These are phyloP conservation scores for Chelonoidis abingdonii DNA, from an alignment of 2,113 vertebrate genomes.

Conservation along the genomic window DNA sequence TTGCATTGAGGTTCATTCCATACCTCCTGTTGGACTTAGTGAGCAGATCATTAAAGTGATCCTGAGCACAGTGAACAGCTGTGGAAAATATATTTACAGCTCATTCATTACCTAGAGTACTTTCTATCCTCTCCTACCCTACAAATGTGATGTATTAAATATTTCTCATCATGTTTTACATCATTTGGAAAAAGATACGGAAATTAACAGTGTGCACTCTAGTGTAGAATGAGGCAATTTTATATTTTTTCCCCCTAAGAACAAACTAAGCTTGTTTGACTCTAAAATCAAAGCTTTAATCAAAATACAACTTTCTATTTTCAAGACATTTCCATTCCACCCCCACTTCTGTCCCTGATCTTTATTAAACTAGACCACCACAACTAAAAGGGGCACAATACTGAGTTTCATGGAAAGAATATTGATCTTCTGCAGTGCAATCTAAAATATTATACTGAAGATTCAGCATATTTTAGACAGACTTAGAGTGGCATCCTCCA, in stretches of 20 bases:
- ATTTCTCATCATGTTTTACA: constrained; percentile 1
- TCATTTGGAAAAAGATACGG: constrained; percentile 36
- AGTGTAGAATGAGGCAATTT: not conserved
- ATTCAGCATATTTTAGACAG: not conserved
- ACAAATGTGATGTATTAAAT: constrained; percentile 42
- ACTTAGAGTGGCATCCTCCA: not conserved
- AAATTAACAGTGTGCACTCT: not conserved
- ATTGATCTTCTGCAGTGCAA: not conserved
- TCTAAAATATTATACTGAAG: not conserved
- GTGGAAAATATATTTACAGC: constrained; percentile 48
- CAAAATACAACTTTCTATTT: constrained; percentile 12
- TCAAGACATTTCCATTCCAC: constrained; percentile 2
- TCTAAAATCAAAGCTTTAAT: not conserved
- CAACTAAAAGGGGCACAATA: not conserved
- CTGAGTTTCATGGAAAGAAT: not conserved
- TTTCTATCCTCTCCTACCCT: constrained; percentile 38
- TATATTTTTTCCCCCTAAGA: not conserved
- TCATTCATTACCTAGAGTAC: constrained; percentile 41
- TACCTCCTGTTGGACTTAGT: constrained; percentile 8
- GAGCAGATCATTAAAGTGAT: constrained; percentile 37
- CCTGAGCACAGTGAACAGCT: constrained; percentile 46
- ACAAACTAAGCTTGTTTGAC: not conserved
- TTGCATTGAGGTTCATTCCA: constrained; percentile 25
- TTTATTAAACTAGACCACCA: constrained; percentile 27
- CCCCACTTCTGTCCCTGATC: not conserved